phyloP scores from a whole-genome alignment of 2,888 invertebrate genomes.

The Lottia gigantea region DNA sequence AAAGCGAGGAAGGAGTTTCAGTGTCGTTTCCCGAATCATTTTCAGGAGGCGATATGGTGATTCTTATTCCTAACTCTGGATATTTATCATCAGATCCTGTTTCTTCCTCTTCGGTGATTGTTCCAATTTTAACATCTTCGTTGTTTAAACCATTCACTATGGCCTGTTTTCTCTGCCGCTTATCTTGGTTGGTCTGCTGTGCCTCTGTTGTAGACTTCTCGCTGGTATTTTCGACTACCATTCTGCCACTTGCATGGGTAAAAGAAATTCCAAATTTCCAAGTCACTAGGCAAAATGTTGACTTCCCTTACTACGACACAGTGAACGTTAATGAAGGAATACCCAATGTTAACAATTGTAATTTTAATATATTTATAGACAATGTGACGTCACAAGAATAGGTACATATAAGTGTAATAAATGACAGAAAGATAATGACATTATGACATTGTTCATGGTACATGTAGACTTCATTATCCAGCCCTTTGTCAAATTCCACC shows the following conservation, averaged over 20 bases:
- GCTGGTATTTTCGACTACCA: slow-evolving; percentile 1
- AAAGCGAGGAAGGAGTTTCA: slow-evolving; percentile 15
- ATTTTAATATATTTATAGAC: too few species aligned
- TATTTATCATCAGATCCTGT: neutral
- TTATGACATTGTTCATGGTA: too few species aligned
- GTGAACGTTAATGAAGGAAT: too few species aligned
- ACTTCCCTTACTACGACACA: too few species aligned
- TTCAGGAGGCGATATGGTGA: neutral
- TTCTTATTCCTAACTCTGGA: neutral
- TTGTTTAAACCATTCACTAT: neutral
- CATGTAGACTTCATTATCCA: too few species aligned
- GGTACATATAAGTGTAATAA: too few species aligned
- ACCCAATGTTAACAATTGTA: too few species aligned
- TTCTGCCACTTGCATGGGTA: neutral
- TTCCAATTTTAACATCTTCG: neutral
- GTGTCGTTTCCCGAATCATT: slow-evolving; percentile 19
- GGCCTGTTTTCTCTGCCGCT: slow-evolving; percentile 4
- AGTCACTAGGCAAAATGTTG: too few species aligned
- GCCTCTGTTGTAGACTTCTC: neutral
- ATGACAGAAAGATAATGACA: too few species aligned
- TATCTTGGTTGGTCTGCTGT: neutral
- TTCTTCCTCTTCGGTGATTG: neutral
- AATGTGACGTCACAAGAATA: too few species aligned
- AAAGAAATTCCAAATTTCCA: too few species aligned
- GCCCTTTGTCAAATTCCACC: too few species aligned